Conservation (phyloP, 2,888 invertebrate genomes). For the Diloba caeruleocephala region DNA sequence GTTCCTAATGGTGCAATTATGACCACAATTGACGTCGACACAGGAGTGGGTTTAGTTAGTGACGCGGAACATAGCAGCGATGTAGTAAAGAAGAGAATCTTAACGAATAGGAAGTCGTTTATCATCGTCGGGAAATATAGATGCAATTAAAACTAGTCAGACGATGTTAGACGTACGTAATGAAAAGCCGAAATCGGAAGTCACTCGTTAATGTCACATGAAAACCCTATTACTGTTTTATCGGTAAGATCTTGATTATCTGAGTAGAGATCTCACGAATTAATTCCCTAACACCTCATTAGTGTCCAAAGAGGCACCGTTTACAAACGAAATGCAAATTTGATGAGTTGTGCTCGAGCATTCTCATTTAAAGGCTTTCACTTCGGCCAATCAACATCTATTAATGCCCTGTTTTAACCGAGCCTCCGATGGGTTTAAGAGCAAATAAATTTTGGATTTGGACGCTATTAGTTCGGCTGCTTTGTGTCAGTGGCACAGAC, state of each 20-base stretch:
- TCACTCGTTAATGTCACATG: slow-evolving; percentile 73
- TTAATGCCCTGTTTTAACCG: slow-evolving; percentile 70
- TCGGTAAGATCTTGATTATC: slow-evolving; percentile 78
- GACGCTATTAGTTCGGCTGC: slow-evolving; percentile 72
- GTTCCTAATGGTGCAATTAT: slow-evolving; percentile 78
- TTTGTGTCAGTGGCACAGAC: slow-evolving; percentile 68
- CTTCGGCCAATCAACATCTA: slow-evolving; percentile 76
- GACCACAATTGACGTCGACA: slow-evolving; percentile 66
- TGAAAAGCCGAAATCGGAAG: slow-evolving; percentile 73
- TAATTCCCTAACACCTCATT: slow-evolving; percentile 87
- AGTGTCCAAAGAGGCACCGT: slow-evolving; percentile 74
- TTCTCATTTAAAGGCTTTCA: slow-evolving; percentile 71
- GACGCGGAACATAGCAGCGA: slow-evolving; percentile 39
- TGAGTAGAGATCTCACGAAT: slow-evolving; percentile 75
- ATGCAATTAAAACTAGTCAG: slow-evolving; percentile 61
- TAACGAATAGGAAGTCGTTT: slow-evolving; percentile 60
- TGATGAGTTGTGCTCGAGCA: slow-evolving; percentile 75
- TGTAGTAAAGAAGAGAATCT: slow-evolving; percentile 46
- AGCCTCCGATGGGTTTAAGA: slow-evolving; percentile 66
- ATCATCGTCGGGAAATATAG: slow-evolving; percentile 59
- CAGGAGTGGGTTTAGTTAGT: slow-evolving; percentile 54
- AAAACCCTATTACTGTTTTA: slow-evolving; percentile 70
- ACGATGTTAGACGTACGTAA: slow-evolving; percentile 54
- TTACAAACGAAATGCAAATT: slow-evolving; percentile 85
- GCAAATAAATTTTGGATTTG: slow-evolving; percentile 75